Evolutionary conservation across 2,888 invertebrate species (phyloP).

Genomic region (Acleris literana): DNA sequence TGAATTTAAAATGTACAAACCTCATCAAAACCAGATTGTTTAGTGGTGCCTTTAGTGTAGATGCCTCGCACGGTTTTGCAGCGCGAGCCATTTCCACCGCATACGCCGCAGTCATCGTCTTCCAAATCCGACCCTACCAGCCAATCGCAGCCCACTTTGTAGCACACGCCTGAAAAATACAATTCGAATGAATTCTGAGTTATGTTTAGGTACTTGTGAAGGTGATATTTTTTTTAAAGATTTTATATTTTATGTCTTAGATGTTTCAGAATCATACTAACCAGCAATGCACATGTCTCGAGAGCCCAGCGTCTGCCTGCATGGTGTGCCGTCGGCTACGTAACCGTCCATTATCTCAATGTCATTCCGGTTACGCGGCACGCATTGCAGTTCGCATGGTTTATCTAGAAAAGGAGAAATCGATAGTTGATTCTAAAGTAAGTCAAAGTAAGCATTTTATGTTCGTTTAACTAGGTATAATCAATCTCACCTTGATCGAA

Average conservation of each 20-base stretch:
- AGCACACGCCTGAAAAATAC: slow-evolving; percentile 71
- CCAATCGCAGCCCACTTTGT: slow-evolving; percentile 97
- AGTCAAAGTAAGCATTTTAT: background rate
- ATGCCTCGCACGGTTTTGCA: slow-evolving; percentile 90
- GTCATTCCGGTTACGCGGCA: slow-evolving; percentile 88
- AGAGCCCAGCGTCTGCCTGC: slow-evolving; percentile 87
- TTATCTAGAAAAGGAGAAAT: slow-evolving; percentile 79
- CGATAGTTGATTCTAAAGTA: background rate
- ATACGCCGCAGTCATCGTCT: slow-evolving; percentile 94
- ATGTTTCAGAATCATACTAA: slow-evolving; percentile 46
- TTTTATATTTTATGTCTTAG: too few relatives aligned
- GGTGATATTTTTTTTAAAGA: too few relatives aligned
- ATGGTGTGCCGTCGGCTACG: slow-evolving; percentile 93
- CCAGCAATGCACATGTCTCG: slow-evolving; percentile 91
- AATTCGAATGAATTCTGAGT: background rate
- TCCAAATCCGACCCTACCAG: slow-evolving; percentile 89
- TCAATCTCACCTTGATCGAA: slow-evolving; percentile 86
- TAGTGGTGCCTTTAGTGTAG: slow-evolving; percentile 86
- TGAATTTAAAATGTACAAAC: slow-evolving; percentile 47
- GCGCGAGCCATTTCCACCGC: slow-evolving; percentile 92
- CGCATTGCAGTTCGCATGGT: slow-evolving; percentile 92
- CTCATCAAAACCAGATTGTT: slow-evolving; percentile 82
- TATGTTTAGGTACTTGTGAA: too few relatives aligned
- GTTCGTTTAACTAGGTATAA: background rate
- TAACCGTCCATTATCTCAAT: slow-evolving; percentile 88